phyloP scores from a whole-genome alignment of 2,113 vertebrate species.

The Lethenteron camtschaticum region DNA sequence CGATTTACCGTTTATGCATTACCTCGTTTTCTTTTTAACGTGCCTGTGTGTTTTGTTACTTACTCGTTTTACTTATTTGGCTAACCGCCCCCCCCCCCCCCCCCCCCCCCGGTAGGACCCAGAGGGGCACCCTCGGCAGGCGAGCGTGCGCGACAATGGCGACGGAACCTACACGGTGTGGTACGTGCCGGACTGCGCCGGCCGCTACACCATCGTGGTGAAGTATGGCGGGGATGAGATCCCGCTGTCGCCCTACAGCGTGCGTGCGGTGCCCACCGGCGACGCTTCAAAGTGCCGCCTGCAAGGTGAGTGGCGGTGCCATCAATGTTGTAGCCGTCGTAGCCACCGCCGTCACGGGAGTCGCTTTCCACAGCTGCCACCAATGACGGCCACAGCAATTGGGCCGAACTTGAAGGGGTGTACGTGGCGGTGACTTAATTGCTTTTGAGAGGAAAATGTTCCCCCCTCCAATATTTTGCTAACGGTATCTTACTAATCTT shows the following conservation, averaged over 20 bases:
- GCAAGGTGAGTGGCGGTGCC: constrained; percentile 32
- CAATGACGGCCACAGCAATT: too few relatives aligned
- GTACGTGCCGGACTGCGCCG: constrained; percentile 62
- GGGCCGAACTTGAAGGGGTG: too few relatives aligned
- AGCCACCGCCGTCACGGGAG: constrained; percentile 11
- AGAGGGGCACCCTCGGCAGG: constrained; percentile 64
- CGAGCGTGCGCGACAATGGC: constrained; percentile 57
- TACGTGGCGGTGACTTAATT: too few relatives aligned
- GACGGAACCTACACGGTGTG: constrained; percentile 70
- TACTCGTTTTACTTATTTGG: not conserved
- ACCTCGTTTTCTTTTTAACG: too few relatives aligned
- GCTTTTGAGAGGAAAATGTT: too few relatives aligned
- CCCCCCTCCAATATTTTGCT: too few relatives aligned
- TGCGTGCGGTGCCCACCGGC: constrained; percentile 57
- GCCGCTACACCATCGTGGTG: constrained; percentile 65
- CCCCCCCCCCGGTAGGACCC: constrained; percentile 31
- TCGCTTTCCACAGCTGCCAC: too few relatives aligned
- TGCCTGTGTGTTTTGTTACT: too few relatives aligned
- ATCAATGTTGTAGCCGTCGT: constrained; percentile 7
- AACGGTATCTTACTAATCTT: too few relatives aligned
- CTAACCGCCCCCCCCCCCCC: not conserved
- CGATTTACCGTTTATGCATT: too few relatives aligned
- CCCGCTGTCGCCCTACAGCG: constrained; percentile 67
- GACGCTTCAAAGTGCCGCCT: constrained; percentile 84
- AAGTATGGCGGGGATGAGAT: constrained; percentile 77